Evolutionary conservation across 2,797 vertebrate species (phyloP).

Genomic region (Alosa sapidissima): DNA sequence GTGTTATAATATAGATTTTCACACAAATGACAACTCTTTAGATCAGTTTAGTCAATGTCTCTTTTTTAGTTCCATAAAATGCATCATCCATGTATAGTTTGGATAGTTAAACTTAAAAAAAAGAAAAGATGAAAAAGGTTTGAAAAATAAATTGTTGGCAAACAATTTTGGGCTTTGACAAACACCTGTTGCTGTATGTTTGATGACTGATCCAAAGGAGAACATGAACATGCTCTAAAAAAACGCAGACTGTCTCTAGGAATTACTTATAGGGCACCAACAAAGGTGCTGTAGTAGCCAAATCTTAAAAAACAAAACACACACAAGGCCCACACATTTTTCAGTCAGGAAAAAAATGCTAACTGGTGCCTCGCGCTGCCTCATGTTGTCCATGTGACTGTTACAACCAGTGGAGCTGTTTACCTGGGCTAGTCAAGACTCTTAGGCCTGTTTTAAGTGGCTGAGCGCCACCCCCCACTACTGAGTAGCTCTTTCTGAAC

Average conservation of each 20-base stretch:
- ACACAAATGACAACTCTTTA: neutral
- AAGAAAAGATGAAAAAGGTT: neutral
- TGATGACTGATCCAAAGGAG: too few species aligned
- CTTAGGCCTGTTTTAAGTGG: constrained; percentile 43
- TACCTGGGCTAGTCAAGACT: constrained; percentile 20
- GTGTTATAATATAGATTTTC: neutral
- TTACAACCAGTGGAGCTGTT: neutral
- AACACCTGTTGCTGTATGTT: too few species aligned
- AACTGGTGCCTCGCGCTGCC: neutral
- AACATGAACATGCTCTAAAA: too few species aligned
- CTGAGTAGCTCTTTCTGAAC: constrained; percentile 36
- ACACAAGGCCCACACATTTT: neutral
- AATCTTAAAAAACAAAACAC: neutral
- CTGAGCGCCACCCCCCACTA: constrained; percentile 29
- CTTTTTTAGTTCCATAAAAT: neutral
- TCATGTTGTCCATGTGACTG: constrained; percentile 30
- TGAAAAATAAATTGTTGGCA: neutral
- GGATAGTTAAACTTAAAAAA: neutral
- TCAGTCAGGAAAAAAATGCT: neutral
- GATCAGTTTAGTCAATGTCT: too few species aligned
- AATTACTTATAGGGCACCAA: neutral
- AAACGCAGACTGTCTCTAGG: too few species aligned
- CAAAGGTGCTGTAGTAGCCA: neutral
- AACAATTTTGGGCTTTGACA: too few species aligned
- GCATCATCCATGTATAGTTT: neutral